A percentile compares a stretch with the other conserved stretches of the same genome.
Evolutionary conservation across 2,888 invertebrate genomes (phyloP).

Genomic region (Heliconius ethilla): DNA sequence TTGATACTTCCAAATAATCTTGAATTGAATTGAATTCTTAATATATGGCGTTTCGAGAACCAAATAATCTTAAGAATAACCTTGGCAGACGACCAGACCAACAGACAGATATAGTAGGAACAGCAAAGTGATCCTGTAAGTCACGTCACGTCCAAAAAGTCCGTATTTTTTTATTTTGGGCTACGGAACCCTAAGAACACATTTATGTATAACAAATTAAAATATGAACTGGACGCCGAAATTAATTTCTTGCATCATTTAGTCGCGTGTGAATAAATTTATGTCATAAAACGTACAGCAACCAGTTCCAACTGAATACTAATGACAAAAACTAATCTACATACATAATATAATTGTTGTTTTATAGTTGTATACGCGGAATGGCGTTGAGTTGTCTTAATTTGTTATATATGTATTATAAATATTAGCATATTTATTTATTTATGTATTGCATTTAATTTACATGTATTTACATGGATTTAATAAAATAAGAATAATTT

Average conservation of each 20-base stretch:
- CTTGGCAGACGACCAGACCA: background rate
- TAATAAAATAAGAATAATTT: conserved; percentile 2
- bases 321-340: conserved; percentile 48
- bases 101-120: background rate
- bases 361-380: background rate
- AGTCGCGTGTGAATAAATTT: conserved; percentile 37
- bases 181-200: background rate
- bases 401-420: conserved; percentile 5
- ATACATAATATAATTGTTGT: conserved; percentile 27
- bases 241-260: conserved; percentile 39
- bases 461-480: conserved; percentile 11
- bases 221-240: conserved; percentile 24
- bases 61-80: no score
- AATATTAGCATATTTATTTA: conserved; percentile 1
- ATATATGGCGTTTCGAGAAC: no score
- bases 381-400: conserved; percentile 9
- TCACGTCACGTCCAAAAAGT: background rate
- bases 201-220: conserved; percentile 11
- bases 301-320: conserved; percentile 41
- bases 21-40: no score
- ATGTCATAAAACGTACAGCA: conserved; percentile 8
- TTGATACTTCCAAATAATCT: no score
- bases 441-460: conserved; percentile 2
- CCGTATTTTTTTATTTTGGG: background rate
- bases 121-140: background rate